Evolutionary conservation across 1,140 invertebrate species (phyloP).

Genomic region (Drosophila grimshawi): DNA sequence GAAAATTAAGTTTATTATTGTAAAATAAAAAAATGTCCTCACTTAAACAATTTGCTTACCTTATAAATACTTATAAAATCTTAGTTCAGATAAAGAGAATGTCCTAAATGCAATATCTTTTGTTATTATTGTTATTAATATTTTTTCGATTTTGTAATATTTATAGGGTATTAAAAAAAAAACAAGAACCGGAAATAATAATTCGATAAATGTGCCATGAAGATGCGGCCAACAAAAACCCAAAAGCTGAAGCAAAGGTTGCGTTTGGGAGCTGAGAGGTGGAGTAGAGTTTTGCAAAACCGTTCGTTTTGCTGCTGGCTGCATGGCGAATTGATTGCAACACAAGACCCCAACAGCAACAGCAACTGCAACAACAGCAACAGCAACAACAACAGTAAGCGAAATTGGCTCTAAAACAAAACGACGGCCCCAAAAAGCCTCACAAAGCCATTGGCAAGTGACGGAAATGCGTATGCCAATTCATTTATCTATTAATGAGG

Average conservation of each 20-base stretch:
- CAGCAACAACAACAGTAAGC: conserved; percentile 13
- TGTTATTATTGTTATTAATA: no score
- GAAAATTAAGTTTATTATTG: no score
- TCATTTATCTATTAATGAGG: conserved; percentile 72
- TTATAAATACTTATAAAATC: no score
- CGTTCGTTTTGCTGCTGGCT: conserved; percentile 55
- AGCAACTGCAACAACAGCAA: conserved; percentile 4
- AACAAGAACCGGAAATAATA: conserved; percentile 78
- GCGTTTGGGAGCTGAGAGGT: not conserved
- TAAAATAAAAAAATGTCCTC: no score
- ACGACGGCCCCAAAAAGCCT: conserved; percentile 16
- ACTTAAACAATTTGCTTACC: no score
- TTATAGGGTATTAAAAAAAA: not conserved
- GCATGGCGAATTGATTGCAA: conserved; percentile 64
- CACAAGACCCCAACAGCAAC: conserved; percentile 15
- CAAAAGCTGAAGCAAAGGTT: conserved; percentile 3
- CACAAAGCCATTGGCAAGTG: conserved; percentile 13
- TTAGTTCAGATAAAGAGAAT: no score
- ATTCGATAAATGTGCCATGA: conserved; percentile 80
- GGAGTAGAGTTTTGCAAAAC: conserved; percentile 21
- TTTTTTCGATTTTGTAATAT: not conserved
- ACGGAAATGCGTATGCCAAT: conserved; percentile 73
- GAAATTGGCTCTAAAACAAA: conserved; percentile 43
- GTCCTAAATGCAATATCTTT: no score
- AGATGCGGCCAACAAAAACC: conserved; percentile 45